These are phyloP conservation scores for Syndactyla subalaris DNA, from an alignment of 2,797 vertebrate species.

Conservation along the genomic window DNA sequence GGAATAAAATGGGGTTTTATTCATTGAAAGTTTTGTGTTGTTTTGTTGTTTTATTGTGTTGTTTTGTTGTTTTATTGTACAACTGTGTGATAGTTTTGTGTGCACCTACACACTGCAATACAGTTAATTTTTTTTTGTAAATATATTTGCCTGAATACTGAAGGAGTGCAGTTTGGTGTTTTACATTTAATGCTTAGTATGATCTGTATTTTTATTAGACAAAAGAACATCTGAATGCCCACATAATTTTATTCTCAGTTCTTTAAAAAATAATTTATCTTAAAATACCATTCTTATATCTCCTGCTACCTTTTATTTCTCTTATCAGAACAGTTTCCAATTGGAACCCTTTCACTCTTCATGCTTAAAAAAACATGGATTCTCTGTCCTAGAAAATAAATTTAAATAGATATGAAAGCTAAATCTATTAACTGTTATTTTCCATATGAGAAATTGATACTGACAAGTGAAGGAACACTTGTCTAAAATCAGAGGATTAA, in stretches of 20 bases:
- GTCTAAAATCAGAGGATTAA: neutral
- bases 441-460: neutral
- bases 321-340: neutral
- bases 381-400: neutral
- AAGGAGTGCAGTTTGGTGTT: neutral
- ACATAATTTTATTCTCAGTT: neutral
- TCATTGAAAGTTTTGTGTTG: neutral
- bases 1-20: neutral
- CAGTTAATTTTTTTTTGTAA: neutral
- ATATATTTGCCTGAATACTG: neutral
- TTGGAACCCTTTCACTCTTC: neutral
- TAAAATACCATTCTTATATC: neutral
- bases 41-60: neutral
- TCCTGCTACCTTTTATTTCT: neutral
- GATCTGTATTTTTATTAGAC: neutral
- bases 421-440: neutral
- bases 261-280: neutral
- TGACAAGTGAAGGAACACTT: neutral
- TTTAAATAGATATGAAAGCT: neutral
- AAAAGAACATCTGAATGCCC: fast-evolving
- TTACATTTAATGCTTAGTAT: neutral
- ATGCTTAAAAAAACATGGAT: neutral
- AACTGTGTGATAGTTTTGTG: neutral
- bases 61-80: neutral
- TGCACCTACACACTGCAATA: fast-evolving